Conservation (phyloP, 2,797 vertebrate genomes). For the Anableps anableps region DNA sequence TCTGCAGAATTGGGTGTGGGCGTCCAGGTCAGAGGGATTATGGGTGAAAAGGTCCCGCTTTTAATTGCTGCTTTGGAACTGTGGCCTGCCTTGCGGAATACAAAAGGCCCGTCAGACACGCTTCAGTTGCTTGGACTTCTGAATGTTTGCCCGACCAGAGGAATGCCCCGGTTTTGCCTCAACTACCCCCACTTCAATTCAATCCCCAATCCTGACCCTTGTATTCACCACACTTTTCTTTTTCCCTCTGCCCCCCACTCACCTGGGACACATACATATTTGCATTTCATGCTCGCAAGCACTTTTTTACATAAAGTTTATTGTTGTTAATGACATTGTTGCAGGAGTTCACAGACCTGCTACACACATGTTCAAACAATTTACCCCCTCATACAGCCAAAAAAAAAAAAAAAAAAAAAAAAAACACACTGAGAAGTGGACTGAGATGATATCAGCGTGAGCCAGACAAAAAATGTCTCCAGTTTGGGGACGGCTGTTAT, state of each 20-base stretch:
- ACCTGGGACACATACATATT: conserved; percentile 44
- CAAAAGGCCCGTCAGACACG: conserved; percentile 81
- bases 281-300: background rate
- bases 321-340: background rate
- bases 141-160: conserved; percentile 83
- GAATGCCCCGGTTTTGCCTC: conserved; percentile 76
- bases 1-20: conserved; percentile 82
- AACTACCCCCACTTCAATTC: conserved; percentile 31
- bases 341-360: conserved; percentile 5
- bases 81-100: conserved; percentile 78
- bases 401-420: conserved; percentile 45
- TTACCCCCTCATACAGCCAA: conserved; percentile 12
- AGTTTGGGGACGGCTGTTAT: conserved; percentile 54
- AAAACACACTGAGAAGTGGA: conserved; percentile 43
- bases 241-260: conserved; percentile 35
- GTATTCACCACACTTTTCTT: conserved; percentile 22
- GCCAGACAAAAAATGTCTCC: conserved; percentile 62
- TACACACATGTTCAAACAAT: conserved; percentile 27
- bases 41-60: conserved; percentile 84
- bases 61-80: conserved; percentile 84
- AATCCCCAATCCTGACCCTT: conserved; percentile 32
- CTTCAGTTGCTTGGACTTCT: conserved; percentile 80
- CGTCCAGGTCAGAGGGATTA: conserved; percentile 82
- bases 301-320: background rate
- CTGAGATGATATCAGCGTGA: conserved; percentile 62